These are phyloP conservation scores for Babylonia areolata DNA, from an alignment of 1,140 invertebrate genomes.

Conservation along the genomic window DNA sequence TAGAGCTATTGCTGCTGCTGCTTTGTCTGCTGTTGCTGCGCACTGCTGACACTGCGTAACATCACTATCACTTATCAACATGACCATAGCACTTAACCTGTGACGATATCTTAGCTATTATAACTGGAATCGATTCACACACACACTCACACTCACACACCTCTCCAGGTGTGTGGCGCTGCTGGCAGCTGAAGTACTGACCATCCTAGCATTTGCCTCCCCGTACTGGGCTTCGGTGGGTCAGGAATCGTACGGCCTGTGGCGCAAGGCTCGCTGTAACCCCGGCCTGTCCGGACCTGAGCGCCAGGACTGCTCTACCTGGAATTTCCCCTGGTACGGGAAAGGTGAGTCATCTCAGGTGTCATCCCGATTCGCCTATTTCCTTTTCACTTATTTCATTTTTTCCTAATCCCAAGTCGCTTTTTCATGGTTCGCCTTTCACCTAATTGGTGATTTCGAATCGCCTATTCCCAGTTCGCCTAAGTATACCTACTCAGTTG, in stretches of 20 bases:
- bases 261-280: neutral
- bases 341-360: neutral
- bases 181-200: conserved; percentile 50
- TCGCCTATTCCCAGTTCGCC: too few species aligned
- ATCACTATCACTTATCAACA: too few species aligned
- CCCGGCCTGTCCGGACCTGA: neutral
- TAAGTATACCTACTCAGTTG: too few species aligned
- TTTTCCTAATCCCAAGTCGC: too few species aligned
- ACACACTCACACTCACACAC: neutral
- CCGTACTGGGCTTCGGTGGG: conserved; percentile 58
- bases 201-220: conserved; percentile 58
- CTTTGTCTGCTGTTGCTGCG: neutral
- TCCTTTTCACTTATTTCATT: too few species aligned
- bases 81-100: too few species aligned
- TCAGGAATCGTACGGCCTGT: conserved; percentile 38
- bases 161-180: conserved; percentile 46
- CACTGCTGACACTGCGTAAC: neutral
- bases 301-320: neutral
- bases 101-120: neutral
- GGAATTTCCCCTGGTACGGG: neutral
- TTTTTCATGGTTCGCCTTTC: too few species aligned
- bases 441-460: too few species aligned
- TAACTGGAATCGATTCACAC: too few species aligned
- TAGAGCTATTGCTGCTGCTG: neutral
- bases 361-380: too few species aligned